These are phyloP conservation scores for Ophonus ardosiacus DNA, from an alignment of 2,888 invertebrate species.

Conservation along the genomic window DNA sequence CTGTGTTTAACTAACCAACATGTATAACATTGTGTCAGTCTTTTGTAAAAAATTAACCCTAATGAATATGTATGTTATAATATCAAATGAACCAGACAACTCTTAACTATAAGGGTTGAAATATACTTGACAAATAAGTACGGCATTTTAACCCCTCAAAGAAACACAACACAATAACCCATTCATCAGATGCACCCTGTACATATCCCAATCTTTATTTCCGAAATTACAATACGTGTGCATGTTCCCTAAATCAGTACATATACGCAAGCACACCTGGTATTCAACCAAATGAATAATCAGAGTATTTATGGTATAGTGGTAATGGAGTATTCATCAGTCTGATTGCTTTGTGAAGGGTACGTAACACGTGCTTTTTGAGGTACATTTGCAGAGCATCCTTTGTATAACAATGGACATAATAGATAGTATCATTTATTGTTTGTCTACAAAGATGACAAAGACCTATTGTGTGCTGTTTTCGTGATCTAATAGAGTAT, in stretches of 20 bases:
- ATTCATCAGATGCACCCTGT: neutral
- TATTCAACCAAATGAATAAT: too few relatives aligned
- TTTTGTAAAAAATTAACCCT: neutral
- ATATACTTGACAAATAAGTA: neutral
- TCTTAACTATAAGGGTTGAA: neutral
- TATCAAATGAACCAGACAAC: neutral
- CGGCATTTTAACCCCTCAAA: neutral
- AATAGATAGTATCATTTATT: conserved; percentile 70
- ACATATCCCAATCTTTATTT: neutral
- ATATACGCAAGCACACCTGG: neutral
- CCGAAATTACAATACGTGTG: neutral
- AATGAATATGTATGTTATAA: neutral
- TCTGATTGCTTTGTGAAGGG: neutral
- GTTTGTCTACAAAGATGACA: conserved; percentile 70
- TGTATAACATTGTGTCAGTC: neutral
- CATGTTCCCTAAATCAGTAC: neutral
- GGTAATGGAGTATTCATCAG: neutral
- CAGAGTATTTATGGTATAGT: too few relatives aligned
- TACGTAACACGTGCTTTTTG: conserved; percentile 38
- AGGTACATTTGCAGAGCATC: conserved; percentile 48
- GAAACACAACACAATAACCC: neutral
- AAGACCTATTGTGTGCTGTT: conserved; percentile 68
- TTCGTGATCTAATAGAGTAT: conserved; percentile 65
- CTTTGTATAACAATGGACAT: conserved; percentile 67
- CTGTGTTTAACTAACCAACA: neutral